Percentiles rank a stretch among this genome's conserved stretches.
These are phyloP conservation scores for Saguinus oedipus DNA, from an alignment of 2,797 vertebrate genomes.

Conservation along the genomic window DNA sequence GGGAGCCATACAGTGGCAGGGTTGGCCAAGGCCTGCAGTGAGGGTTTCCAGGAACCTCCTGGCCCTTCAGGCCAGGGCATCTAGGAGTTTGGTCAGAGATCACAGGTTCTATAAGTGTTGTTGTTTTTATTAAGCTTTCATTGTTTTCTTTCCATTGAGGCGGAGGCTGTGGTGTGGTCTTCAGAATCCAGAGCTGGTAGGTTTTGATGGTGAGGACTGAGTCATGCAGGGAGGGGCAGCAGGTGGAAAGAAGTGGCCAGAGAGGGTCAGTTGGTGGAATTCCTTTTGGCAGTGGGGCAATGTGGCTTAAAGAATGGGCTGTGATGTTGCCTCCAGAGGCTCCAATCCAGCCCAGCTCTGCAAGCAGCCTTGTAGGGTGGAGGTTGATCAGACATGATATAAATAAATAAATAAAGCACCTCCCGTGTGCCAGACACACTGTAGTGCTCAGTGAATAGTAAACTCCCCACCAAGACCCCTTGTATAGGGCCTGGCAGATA, in stretches of 20 bases:
- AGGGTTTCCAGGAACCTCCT: constrained; percentile 3
- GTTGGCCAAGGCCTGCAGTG: background rate
- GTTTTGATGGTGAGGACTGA: background rate
- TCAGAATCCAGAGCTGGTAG: background rate
- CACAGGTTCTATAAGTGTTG: too few species aligned
- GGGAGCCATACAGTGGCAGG: background rate
- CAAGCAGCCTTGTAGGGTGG: background rate
- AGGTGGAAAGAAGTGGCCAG: background rate
- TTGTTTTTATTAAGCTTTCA: too few species aligned
- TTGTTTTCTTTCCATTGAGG: too few species aligned
- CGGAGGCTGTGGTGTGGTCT: too few species aligned
- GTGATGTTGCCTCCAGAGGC: background rate
- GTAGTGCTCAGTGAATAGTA: background rate
- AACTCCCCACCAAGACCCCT: background rate
- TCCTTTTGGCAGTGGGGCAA: background rate
- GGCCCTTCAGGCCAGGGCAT: background rate
- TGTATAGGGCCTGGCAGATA: background rate
- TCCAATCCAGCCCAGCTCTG: background rate
- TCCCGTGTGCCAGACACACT: background rate
- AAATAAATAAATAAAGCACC: background rate
- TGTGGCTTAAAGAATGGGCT: background rate
- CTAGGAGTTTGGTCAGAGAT: background rate
- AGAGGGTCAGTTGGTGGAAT: background rate
- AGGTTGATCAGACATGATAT: background rate
- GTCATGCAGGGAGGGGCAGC: too few species aligned